Conservation (phyloP, 2,888 invertebrate species). For the Taphrorychus bicolor region DNA sequence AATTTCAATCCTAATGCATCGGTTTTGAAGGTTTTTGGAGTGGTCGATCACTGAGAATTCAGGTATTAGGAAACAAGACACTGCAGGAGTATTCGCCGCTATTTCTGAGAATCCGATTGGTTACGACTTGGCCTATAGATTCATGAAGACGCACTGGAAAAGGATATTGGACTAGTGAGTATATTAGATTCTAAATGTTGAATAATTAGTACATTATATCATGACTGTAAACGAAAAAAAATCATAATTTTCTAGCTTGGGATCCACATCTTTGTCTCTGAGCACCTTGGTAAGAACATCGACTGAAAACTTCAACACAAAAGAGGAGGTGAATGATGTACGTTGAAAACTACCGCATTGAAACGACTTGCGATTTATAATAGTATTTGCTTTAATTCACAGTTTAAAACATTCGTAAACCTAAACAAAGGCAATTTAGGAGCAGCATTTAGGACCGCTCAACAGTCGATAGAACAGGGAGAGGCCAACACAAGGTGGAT, state of each 20-base stretch:
- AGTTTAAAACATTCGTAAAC: constrained; percentile 73
- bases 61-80: constrained; percentile 84
- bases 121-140: constrained; percentile 81
- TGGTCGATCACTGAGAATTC: constrained; percentile 76
- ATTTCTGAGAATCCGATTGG: constrained; percentile 80
- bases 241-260: constrained; percentile 67
- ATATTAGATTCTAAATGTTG: constrained; percentile 8
- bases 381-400: constrained; percentile 44
- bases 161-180: constrained; percentile 76
- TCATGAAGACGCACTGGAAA: constrained; percentile 78
- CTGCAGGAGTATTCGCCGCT: constrained; percentile 76
- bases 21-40: constrained; percentile 65
- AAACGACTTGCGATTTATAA: neutral
- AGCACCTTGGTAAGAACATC: constrained; percentile 76
- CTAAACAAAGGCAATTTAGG: constrained; percentile 72
- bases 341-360: constrained; percentile 46
- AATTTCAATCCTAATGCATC: neutral
- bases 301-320: constrained; percentile 76
- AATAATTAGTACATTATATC: no score
- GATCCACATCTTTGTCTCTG: constrained; percentile 73
- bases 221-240: constrained; percentile 1
- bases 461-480: constrained; percentile 82
- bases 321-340: constrained; percentile 79
- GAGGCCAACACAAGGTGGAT: constrained; percentile 87
- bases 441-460: constrained; percentile 69